Evolutionary conservation across 1,140 invertebrate species (phyloP), one percentile per base, ranked within the genome.

Genomic region (Drosophila chauvacae): DNA sequence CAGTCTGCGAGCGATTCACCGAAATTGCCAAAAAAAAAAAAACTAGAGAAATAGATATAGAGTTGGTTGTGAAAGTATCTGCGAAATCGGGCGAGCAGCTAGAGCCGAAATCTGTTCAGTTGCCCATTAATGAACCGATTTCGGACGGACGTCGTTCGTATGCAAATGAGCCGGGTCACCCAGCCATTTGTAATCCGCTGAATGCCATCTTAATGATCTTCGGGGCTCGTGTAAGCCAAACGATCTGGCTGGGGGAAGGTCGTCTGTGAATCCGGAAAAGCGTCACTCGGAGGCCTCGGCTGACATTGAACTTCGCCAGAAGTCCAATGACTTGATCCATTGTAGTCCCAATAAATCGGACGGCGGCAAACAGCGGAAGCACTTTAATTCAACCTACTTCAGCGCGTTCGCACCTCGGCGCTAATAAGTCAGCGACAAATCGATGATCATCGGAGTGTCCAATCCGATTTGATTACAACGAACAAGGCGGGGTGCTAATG

Each of bases 271-370:
- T 20, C 37, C 50, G 56, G 56, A 66, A 48, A 78, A 42, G 50
- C 65, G 33, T 39, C 50, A n/a, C 42, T 26, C 42, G 16, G 45
- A 26, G 45, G 45, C 45, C 16, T 23, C 14, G 42, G 20, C 37
- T 83, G 83, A 77, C 83, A 87, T 88, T 87, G 84, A 87, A 87
- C 84, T 87, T 88, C 68, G 50, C 26, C 59, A 60, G 50, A 61
- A 75, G 59, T 76, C 73, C 71, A 75, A 51, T 74, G 60, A 64
- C 73, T 57, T 44, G 48, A 23, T 39, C 47, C 64, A 63, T 47
- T 74, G 53, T 59, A 42, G 13, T 39, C 20, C 62, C 18, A 56
- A 55, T 41, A 51, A 41, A 35, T 65, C 28, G 11, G 30, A 44
- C 5, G 33, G 33, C 18, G 7, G 35, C 23, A 56, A 79, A 76